These are phyloP conservation scores for Phoenicopterus ruber DNA, from an alignment of 2,113 vertebrate species.

Conservation along the genomic window DNA sequence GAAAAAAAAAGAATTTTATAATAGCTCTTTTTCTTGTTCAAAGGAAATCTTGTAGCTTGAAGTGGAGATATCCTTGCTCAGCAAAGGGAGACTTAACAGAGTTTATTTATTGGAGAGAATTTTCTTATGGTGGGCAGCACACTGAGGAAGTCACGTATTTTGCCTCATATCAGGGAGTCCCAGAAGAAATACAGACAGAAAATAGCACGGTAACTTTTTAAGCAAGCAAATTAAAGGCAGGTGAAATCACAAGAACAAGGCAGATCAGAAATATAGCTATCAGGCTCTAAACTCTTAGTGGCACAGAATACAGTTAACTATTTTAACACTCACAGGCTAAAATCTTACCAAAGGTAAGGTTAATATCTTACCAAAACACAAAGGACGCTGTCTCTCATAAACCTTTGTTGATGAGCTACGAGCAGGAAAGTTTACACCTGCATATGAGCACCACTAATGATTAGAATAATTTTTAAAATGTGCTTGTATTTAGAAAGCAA, in stretches of 20 bases:
- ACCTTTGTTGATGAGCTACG: neutral
- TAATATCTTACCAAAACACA: neutral
- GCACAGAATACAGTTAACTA: neutral
- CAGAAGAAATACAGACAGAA: neutral
- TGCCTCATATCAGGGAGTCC: neutral
- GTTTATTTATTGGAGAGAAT: neutral
- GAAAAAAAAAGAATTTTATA: fast-evolving
- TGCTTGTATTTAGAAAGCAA: neutral
- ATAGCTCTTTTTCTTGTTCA: neutral
- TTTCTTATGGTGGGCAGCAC: neutral
- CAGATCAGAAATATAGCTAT: neutral
- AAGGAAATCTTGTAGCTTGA: neutral
- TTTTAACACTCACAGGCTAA: neutral
- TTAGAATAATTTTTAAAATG: neutral
- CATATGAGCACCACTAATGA: neutral
- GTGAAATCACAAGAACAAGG: neutral
- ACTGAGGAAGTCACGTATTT: neutral
- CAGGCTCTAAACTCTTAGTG: neutral
- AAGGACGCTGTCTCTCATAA: neutral
- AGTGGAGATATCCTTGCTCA: neutral
- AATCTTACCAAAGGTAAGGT: neutral
- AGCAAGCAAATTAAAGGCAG: neutral
- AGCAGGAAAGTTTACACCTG: neutral
- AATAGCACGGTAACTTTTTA: neutral
- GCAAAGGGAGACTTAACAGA: neutral